Evolutionary conservation across 2,797 vertebrate genomes (phyloP).

Genomic region (Pagetopsis macropterus): DNA sequence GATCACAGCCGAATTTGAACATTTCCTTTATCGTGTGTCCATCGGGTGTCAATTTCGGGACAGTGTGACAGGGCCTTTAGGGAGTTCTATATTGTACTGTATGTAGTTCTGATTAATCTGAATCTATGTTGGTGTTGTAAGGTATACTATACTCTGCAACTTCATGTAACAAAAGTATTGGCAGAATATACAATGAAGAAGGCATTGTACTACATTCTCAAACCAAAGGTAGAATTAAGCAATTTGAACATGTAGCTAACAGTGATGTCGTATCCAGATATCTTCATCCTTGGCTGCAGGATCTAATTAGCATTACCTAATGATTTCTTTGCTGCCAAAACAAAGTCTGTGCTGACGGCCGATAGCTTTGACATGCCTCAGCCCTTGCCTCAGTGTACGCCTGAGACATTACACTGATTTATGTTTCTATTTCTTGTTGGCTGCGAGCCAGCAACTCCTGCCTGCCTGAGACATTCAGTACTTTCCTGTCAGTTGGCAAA

Average conservation of each 20-base stretch:
- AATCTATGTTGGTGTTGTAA: neutral
- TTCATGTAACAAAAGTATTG: slow-evolving; percentile 6
- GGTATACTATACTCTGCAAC: neutral
- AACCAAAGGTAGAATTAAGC: neutral
- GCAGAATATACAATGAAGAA: neutral
- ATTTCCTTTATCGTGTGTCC: too few relatives aligned
- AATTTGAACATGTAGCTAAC: neutral
- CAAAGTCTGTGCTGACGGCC: slow-evolving; percentile 10
- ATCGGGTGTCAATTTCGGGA: too few relatives aligned
- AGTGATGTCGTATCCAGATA: neutral
- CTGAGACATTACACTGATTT: slow-evolving; percentile 22
- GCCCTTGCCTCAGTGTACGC: slow-evolving; percentile 22
- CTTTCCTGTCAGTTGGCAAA: slow-evolving; percentile 60
- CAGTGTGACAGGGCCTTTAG: too few relatives aligned
- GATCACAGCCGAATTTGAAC: too few relatives aligned
- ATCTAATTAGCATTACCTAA: slow-evolving; percentile 22
- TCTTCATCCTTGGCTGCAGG: slow-evolving; percentile 9
- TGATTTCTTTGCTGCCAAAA: slow-evolving; percentile 15
- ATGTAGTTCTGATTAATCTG: neutral
- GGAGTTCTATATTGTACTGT: neutral
- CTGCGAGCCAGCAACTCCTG: slow-evolving; percentile 24
- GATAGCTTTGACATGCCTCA: slow-evolving; percentile 19
- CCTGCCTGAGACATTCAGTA: slow-evolving; percentile 2
- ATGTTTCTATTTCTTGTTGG: slow-evolving; percentile 27
- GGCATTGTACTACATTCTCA: neutral